Evolutionary conservation across 2,113 vertebrate genomes (phyloP).

Genomic region (Paracyprichromis sp.): DNA sequence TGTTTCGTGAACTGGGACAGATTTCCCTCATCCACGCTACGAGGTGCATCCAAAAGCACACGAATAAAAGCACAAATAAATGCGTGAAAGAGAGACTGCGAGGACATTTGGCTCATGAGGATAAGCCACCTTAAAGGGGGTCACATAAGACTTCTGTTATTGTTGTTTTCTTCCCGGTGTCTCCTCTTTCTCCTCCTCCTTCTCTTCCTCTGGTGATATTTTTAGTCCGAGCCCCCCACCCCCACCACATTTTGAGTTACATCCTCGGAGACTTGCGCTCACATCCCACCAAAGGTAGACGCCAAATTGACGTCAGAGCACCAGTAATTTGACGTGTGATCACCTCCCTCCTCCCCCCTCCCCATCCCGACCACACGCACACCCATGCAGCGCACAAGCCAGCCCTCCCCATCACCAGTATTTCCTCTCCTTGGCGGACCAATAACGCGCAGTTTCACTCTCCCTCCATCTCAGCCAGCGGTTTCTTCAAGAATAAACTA

Average conservation of each 20-base stretch:
- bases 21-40: not conserved
- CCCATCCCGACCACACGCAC: slow-evolving; percentile 48
- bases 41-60: not conserved
- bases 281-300: slow-evolving; percentile 77
- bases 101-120: not conserved
- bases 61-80: not conserved
- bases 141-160: not conserved
- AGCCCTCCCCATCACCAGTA: slow-evolving; percentile 25
- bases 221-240: slow-evolving; percentile 42
- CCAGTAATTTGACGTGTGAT: slow-evolving; percentile 87
- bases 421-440: slow-evolving; percentile 45
- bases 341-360: not conserved
- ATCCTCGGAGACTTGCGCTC: slow-evolving; percentile 61
- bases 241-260: not conserved
- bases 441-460: slow-evolving; percentile 23
- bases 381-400: not conserved
- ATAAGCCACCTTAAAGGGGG: not conserved
- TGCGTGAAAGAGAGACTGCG: not conserved
- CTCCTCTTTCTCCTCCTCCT: not conserved
- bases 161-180: not conserved
- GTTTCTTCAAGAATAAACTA: not conserved
- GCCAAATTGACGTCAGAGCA: slow-evolving; percentile 85
- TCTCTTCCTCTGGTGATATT: slow-evolving; percentile 35
- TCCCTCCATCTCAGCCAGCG: slow-evolving; percentile 19
- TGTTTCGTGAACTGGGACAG: not conserved